Evolutionary conservation across 2,797 vertebrate genomes (phyloP).

Genomic region (Notolabrus celidotus): DNA sequence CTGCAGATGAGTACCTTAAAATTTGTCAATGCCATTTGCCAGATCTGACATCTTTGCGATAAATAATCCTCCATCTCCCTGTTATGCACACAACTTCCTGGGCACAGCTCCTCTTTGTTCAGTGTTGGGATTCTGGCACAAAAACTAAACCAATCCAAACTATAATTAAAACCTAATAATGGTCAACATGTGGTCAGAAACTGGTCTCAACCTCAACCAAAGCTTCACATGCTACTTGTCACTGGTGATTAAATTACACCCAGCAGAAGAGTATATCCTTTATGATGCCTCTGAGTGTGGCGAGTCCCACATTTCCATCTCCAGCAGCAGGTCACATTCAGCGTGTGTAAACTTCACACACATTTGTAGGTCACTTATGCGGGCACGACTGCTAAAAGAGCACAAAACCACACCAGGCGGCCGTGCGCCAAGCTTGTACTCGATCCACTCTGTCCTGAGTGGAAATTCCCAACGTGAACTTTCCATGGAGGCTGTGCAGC

Average conservation of each 20-base stretch:
- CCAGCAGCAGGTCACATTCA: constrained; percentile 45
- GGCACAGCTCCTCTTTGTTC: not conserved
- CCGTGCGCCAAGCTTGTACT: constrained; percentile 61
- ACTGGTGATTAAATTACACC: not conserved
- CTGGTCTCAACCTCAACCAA: not conserved
- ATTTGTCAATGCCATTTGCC: no score
- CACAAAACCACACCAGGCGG: constrained; percentile 39
- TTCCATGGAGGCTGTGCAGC: constrained; percentile 60
- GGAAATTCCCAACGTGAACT: constrained; percentile 74
- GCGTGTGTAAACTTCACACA: constrained; percentile 62
- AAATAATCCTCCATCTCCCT: no score
- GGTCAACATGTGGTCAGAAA: constrained; percentile 8
- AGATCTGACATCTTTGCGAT: no score
- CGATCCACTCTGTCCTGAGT: constrained; percentile 45
- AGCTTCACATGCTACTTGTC: constrained; percentile 5
- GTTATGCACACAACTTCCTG: no score
- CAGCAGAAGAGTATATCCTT: constrained; percentile 14
- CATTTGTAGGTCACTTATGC: constrained; percentile 70
- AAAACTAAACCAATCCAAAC: constrained; percentile 1
- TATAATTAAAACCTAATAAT: not conserved
- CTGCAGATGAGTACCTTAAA: no score
- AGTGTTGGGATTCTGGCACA: not conserved
- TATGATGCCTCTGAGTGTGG: constrained; percentile 6
- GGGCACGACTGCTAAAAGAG: constrained; percentile 35
- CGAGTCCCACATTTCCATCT: constrained; percentile 44